phyloP scores from a whole-genome alignment of 2,797 vertebrate species.

The Falco berigora region DNA sequence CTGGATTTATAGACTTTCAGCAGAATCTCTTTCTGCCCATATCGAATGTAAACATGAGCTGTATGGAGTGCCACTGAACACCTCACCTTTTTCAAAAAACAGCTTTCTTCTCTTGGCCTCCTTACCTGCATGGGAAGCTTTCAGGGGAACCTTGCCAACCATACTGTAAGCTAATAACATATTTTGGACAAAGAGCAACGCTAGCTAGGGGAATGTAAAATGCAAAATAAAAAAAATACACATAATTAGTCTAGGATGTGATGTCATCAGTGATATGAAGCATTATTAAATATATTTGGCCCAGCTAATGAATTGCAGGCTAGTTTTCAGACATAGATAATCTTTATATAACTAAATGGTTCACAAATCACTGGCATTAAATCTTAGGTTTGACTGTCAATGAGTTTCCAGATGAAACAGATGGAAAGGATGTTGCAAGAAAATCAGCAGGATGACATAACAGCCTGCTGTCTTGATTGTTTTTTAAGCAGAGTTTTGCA shows the following conservation, averaged over 20 bases:
- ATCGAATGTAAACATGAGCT: not conserved
- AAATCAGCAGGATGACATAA: not conserved
- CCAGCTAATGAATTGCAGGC: not conserved
- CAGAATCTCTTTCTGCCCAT: not conserved
- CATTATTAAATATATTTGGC: not conserved
- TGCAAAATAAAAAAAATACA: not conserved
- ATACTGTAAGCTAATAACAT: not conserved
- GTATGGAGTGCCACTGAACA: not conserved
- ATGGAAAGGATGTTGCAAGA: slow-evolving; percentile 22
- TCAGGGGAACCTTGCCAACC: not conserved
- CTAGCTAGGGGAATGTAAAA: not conserved
- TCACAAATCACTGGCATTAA: not conserved
- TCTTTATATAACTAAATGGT: not conserved
- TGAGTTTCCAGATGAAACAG: not conserved
- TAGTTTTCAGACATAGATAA: not conserved
- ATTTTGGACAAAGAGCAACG: not conserved
- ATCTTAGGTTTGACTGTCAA: not conserved
- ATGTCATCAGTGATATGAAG: not conserved
- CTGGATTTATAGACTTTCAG: not conserved
- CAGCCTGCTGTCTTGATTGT: not conserved
- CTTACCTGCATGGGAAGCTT: not conserved
- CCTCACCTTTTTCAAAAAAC: not conserved
- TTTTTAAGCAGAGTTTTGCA: slow-evolving; percentile 32
- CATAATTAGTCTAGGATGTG: not conserved
- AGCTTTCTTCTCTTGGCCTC: not conserved